phyloP scores from a whole-genome alignment of 2,113 vertebrate genomes.

The Varanus komodoensis region DNA sequence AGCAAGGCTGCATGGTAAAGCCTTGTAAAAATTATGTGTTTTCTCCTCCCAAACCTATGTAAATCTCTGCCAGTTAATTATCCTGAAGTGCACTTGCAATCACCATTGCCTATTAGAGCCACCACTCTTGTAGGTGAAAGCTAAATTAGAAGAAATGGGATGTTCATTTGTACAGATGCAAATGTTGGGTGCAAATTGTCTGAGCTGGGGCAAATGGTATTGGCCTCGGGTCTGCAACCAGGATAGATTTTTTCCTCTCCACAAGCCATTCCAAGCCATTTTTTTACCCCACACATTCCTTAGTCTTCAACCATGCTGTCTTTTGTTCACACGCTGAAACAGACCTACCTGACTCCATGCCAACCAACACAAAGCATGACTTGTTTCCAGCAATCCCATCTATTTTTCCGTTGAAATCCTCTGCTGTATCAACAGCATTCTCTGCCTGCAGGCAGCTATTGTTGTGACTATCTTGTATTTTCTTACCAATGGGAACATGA shows the following conservation, averaged over 20 bases:
- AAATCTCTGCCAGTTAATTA: conserved; percentile 15
- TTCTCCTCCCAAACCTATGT: not conserved
- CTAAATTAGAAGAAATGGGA: not conserved
- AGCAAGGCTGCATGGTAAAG: not conserved
- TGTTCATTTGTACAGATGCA: not conserved
- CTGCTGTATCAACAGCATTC: not conserved
- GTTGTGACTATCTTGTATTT: not conserved
- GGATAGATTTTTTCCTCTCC: not conserved
- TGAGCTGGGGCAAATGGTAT: not conserved
- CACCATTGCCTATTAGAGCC: not conserved
- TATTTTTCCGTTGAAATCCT: not conserved
- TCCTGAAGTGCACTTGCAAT: conserved; percentile 13
- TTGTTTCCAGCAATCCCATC: not conserved
- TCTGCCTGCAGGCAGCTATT: not conserved
- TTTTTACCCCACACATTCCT: not conserved
- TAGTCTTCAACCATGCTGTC: not conserved
- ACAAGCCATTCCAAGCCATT: not conserved
- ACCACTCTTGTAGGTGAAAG: conserved; percentile 6
- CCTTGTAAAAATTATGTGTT: not conserved
- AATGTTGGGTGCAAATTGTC: conserved; percentile 6
- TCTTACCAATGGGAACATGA: not conserved
- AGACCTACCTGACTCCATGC: not conserved
- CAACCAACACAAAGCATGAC: not conserved
- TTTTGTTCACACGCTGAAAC: not conserved
- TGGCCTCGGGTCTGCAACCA: not conserved